Base-by-base conservation (phyloP, 2,113 vertebrate genomes). In the Cochlearius cochlearius region DNA sequence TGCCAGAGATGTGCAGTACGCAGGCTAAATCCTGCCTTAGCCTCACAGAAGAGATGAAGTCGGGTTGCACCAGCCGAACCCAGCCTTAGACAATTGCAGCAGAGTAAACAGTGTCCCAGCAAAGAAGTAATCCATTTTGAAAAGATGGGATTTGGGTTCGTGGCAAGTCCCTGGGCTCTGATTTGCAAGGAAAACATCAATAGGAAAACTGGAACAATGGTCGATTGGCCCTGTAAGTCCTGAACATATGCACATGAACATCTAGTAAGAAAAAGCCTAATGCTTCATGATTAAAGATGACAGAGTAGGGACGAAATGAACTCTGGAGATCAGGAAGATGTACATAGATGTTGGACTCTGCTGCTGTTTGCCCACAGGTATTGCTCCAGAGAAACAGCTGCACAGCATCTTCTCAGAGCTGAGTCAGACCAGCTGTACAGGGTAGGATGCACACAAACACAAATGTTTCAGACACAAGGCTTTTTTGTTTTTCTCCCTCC, bases 371-470 rank as follows among this genome's bases (percentile, higher is more conserved):
- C 98, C 98, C 95, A 88, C 82, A 77, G 98, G 96, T 96, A 49
- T 94, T 58, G 96, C 98, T 98, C 77, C 91, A 76, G 97, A 97
- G 97, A 97, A 98, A 97, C 97, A 98, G 98, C 98, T 98, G 98
- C 93, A 95, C 83, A 91, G 75, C 94, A 93, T 97, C 97, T 96
- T 96, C 96, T 84, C 67, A 53, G 90, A 94, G 83, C 96, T 94
- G 96, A 97, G 91, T 97, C 96, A 97, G 95, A 96, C 96, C 97
- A 98, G 98, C 98, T 98, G 97, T 87, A 79, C 88, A 72, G 95
- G 58, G 83, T 78, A 94, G 73, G 95, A 96, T 92, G 85, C 63
- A 92, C 76, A 97, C 92, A 96, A 97, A 95, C 89, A 94, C 96
- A 97, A 98, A 95, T 77, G 85, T 91, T 97, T 97, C 90, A 78